These are phyloP conservation scores for Sapayoa aenigma DNA, from an alignment of 2,113 vertebrate species.

Conservation along the genomic window DNA sequence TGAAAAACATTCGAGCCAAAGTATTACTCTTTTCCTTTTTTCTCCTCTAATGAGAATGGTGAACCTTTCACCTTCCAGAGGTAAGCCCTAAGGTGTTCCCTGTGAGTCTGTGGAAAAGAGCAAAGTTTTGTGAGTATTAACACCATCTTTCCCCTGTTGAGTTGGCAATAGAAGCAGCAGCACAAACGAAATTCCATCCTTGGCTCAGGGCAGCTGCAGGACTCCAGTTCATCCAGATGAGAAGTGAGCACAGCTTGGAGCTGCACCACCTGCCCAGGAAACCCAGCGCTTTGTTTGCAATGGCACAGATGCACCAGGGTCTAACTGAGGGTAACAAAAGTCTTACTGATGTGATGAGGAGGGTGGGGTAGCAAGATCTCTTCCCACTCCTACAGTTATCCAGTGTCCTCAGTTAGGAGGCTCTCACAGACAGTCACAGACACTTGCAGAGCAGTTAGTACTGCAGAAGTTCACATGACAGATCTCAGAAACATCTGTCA, in stretches of 20 bases:
- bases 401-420: background rate
- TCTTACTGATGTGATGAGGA: background rate
- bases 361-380: background rate
- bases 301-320: background rate
- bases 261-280: background rate
- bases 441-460: background rate
- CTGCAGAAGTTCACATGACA: background rate
- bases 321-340: background rate
- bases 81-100: background rate
- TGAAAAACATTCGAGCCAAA: background rate
- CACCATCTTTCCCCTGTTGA: background rate
- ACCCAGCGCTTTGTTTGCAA: background rate
- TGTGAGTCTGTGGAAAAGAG: background rate
- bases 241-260: background rate
- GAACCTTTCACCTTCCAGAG: background rate
- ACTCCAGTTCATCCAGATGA: background rate
- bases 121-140: background rate
- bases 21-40: background rate
- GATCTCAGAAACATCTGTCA: too few species aligned
- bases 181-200: background rate
- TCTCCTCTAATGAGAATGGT: background rate
- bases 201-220: background rate
- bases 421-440: background rate
- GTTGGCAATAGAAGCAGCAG: background rate
- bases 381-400: background rate